These are phyloP conservation scores for Baryphthengus martii DNA, from an alignment of 2,113 vertebrate genomes.

Conservation along the genomic window DNA sequence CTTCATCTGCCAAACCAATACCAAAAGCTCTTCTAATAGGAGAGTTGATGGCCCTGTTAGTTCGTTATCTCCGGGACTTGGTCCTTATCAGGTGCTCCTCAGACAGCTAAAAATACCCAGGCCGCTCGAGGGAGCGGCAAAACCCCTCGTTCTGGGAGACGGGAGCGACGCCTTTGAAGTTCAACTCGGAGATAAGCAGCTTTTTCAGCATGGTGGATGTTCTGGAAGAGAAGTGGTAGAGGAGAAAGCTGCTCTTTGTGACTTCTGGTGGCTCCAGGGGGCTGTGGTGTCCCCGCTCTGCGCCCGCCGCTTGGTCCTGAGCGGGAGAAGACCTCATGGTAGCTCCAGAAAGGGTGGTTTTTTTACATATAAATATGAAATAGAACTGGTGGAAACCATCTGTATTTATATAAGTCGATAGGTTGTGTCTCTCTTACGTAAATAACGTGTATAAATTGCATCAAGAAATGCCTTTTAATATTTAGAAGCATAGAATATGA, in stretches of 20 bases:
- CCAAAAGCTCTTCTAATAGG: not conserved
- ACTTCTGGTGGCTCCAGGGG: not conserved
- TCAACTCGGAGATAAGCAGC: not conserved
- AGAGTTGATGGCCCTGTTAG: not conserved
- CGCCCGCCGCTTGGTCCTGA: fast-evolving
- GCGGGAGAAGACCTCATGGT: not conserved
- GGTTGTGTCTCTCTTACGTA: not conserved
- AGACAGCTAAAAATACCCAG: not conserved
- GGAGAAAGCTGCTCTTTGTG: not conserved
- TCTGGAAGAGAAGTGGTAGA: not conserved
- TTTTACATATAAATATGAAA: not conserved
- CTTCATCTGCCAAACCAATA: not conserved
- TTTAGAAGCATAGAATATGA: too few species aligned
- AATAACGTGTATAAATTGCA: not conserved
- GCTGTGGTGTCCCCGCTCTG: not conserved
- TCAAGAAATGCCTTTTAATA: not conserved
- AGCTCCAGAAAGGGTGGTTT: not conserved
- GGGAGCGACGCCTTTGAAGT: not conserved
- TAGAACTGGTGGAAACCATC: not conserved
- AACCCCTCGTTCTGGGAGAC: not conserved
- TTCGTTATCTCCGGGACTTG: not conserved
- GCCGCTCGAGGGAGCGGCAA: not conserved
- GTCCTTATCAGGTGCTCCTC: not conserved
- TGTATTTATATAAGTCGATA: not conserved
- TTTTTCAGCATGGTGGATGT: not conserved